Evolutionary conservation across 2,888 invertebrate species (phyloP).

Genomic region (Latrodectus hesperus): DNA sequence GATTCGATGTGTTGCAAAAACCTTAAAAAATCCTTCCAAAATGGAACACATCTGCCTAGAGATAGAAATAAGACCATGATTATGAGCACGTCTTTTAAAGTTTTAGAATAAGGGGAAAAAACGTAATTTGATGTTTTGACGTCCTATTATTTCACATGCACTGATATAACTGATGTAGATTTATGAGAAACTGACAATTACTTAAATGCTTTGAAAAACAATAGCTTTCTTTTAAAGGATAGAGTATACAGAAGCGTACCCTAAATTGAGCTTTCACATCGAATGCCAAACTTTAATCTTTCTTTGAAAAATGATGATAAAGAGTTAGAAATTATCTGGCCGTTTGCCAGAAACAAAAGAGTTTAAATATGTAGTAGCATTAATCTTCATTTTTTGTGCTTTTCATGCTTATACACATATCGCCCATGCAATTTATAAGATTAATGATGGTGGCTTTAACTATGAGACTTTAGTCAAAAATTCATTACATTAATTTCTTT

Average conservation of each 20-base stretch:
- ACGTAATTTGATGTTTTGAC: background rate
- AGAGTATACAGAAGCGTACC: background rate
- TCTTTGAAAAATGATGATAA: slow-evolving; percentile 48
- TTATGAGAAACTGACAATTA: slow-evolving; percentile 47
- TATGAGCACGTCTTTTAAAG: no score
- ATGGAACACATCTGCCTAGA: background rate
- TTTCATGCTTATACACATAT: background rate
- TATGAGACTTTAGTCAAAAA: no score
- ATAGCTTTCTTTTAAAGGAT: background rate
- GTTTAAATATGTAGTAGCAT: slow-evolving; percentile 47
- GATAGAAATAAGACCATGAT: no score
- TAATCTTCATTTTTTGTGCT: slow-evolving; percentile 41
- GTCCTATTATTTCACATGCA: background rate
- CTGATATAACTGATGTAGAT: slow-evolving; percentile 47
- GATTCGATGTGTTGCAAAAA: no score
- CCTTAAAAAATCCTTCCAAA: background rate
- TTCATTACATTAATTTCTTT: no score
- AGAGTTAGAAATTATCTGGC: slow-evolving; percentile 57
- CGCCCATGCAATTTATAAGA: no score
- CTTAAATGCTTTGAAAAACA: slow-evolving; percentile 50
- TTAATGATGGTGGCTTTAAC: no score
- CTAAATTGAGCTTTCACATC: slow-evolving; percentile 57
- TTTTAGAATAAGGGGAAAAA: background rate
- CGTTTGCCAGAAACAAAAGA: slow-evolving; percentile 46
- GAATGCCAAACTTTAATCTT: slow-evolving; percentile 57